Evolutionary conservation across 2,113 vertebrate species (phyloP).

Genomic region (Apodemus speciosus): DNA sequence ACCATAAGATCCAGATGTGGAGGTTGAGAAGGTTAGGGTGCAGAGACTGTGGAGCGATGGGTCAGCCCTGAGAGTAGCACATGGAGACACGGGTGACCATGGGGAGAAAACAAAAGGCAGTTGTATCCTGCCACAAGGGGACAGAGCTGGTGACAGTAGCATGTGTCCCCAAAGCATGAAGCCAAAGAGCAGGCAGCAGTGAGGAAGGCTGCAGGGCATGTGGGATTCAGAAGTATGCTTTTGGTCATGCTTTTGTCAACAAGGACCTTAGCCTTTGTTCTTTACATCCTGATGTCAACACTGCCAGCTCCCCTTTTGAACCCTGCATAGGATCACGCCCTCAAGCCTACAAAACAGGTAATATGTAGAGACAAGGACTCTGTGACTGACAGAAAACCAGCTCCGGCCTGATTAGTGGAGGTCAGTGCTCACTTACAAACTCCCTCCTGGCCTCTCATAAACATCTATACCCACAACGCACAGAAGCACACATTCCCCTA

Average conservation of each 20-base stretch:
- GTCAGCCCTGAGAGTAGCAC: background rate
- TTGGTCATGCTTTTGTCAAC: background rate
- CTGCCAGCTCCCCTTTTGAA: background rate
- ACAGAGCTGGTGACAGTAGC: background rate
- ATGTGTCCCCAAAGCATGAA: background rate
- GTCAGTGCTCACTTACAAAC: background rate
- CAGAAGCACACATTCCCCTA: background rate
- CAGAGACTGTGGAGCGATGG: background rate
- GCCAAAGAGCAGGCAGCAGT: background rate
- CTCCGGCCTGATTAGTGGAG: background rate
- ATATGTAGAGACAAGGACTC: background rate
- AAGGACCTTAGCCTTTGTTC: background rate
- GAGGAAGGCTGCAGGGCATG: background rate
- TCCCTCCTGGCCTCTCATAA: background rate
- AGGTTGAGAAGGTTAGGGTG: background rate
- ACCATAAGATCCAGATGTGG: background rate
- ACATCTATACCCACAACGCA: background rate
- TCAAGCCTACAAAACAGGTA: background rate
- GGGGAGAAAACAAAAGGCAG: background rate
- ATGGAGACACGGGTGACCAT: fast-evolving
- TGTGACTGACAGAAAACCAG: background rate
- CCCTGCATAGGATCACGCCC: background rate
- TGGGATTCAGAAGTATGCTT: background rate
- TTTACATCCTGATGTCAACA: background rate
- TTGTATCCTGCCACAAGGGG: background rate